Base-by-base conservation (phyloP, 2,113 vertebrate species). In the Pipa parva region DNA sequence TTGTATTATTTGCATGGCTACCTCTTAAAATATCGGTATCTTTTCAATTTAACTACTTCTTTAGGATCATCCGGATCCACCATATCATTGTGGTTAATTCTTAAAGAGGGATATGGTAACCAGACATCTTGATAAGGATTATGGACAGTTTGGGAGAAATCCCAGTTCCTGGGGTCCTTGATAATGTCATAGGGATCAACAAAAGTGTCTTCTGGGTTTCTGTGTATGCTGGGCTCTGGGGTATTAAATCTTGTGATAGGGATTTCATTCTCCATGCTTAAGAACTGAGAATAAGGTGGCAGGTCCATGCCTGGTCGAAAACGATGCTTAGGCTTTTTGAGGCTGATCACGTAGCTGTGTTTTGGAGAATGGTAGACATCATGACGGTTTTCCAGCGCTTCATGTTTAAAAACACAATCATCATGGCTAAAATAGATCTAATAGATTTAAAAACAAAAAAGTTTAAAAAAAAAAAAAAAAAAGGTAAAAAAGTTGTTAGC, bases 271-370 rank as follows among this genome's bases (percentile, higher is more conserved):
- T 81, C 89, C 71, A 91, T 90, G 24, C 93, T 75, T 72, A 91
- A 62, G 49, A 91, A 91, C 73, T 97, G 90, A 2, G 95, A 88
- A 56, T 90, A 95, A 3, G 87, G 90, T 4, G 95, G 94, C 7
- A 89, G 85, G 71, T 94, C 93, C 81, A 82, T 84, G 11, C 90
- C 89, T 0, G 84, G 86, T 0, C 79, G 56, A 74, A 86, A 92
- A 65, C 82, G 73, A 77, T 91, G 61, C 72, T 92, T 92, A 3
- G 83, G 79, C 22, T 89, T 92, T 59, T 93, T 93, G 73, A 98
- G 81, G 78, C 94, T 94, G 69, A 98, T 80, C n/a, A 89, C 75
- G 61, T 77, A 84, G 33, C 74, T 77, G 33, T 81, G 71, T 9
- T 75, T 83, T 1, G 80, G 78, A 5, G 90, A 91, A 1, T 83